Percentiles rank a stretch among this genome's conserved stretches.
Evolutionary conservation across 53 echinoderm and acorn worm genomes (phyloP).

Genomic region (Temnopleurus reevesii): DNA sequence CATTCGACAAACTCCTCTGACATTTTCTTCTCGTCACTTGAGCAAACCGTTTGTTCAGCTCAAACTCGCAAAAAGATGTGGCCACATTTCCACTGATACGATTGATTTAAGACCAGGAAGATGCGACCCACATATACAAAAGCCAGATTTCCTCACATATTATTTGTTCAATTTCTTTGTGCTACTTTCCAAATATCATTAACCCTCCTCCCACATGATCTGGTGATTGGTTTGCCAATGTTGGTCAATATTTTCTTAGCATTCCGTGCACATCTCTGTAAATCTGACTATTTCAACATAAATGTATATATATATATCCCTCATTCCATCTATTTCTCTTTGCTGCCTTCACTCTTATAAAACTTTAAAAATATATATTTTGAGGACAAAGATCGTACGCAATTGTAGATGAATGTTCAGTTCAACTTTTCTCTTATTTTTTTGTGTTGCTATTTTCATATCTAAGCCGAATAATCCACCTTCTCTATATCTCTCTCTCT

Average conservation of each 20-base stretch:
- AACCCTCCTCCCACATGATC: neutral
- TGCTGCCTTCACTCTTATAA: neutral
- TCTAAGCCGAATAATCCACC: too few species aligned
- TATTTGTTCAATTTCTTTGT: neutral
- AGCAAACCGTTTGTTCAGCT: neutral
- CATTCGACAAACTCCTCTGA: constrained; percentile 33
- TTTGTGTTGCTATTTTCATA: too few species aligned
- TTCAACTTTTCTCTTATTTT: too few species aligned
- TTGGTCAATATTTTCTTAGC: neutral
- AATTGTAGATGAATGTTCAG: too few species aligned
- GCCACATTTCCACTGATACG: neutral
- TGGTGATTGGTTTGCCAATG: neutral
- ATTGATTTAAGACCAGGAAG: neutral
- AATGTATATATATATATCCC: neutral
- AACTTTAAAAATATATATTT: too few species aligned
- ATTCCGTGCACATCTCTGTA: neutral
- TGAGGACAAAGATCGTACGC: too few species aligned
- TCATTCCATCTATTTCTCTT: neutral
- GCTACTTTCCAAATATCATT: neutral
- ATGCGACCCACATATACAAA: neutral
- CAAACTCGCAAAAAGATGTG: neutral
- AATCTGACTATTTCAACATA: neutral
- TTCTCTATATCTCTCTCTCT: neutral
- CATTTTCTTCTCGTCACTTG: constrained; percentile 28
- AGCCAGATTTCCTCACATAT: neutral